Evolutionary conservation across 2,888 invertebrate genomes (phyloP), one percentile per base, ranked within the genome.

Genomic region (Erebia epiphron): DNA sequence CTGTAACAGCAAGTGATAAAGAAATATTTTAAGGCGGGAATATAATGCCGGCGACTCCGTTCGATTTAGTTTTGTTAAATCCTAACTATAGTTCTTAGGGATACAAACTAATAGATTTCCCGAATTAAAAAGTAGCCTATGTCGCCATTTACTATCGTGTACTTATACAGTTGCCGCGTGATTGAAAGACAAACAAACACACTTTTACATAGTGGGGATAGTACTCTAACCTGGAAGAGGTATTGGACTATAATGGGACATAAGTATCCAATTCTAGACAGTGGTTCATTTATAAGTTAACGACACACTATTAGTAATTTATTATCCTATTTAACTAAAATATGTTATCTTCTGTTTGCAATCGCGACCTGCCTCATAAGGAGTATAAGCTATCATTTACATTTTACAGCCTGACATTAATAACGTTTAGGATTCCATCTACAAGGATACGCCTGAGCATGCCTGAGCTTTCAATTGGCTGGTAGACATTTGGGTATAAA

Each of bases 391-490:
- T 67, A 67, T 49, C 58, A 58, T 58, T n/a, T n/a, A n/a, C n/a
- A 21, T 21, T 21, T 67, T 67, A 49, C 57, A 58, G 16, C 14
- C 35, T 67, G 67, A 67, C 67, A 67, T 67, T 67, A 65, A 57
- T 58, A 49, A 57, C 49, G 35, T 16, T 46, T 49, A 58, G 57
- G 67, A 67, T 67, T 67, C 21, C 58, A 67, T 67, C 67, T 49
- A 67, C 58, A 67, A 67, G 67, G 67, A 67, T 67, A 58, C 49
- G 67, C 26, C 49, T 49, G 35, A 58, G 21, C 67, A 58, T 26
- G 67, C 26, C 49, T 49, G 35, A 58, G 21, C 67, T 49, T 57
- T 66, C 46, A 52, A 49, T 49, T 14, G 43, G 8, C 18, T 65
- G 64, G 43, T 54, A 56, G 65, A 11, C 54, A 65, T 16, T 65